Base-by-base conservation (phyloP, 2,888 invertebrate genomes). In the Ashinkailepas kermadecensis region DNA sequence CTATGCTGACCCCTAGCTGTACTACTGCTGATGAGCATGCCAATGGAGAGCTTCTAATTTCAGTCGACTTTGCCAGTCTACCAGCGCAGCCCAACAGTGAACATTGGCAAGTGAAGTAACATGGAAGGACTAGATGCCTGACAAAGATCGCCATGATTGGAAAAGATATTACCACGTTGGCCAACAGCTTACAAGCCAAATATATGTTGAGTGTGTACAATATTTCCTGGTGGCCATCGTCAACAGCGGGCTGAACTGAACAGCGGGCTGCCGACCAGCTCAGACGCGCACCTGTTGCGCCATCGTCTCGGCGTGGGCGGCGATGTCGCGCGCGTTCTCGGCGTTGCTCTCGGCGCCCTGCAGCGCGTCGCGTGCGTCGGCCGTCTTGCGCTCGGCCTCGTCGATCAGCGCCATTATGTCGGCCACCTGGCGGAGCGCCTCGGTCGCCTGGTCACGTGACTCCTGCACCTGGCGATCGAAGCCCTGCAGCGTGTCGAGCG, bases 401-500 rank as follows among this genome's bases (percentile, higher is more conserved):
- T 88, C 86, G 65, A 96, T 92, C 83, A 91, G 88, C 82, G 89
- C 87, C 86, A 93, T 91, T 82, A 98, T 96, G 83, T 91, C 91
- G 0, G 92, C 91, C 25, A 97, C 92, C 83, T 92, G 91, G 83
- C 90, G 87, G 21, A 96, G 88, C 0, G 97, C 95, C 83, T 93
- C 90, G 78, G 92, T 90, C 0, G 98, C 97, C 84, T 92, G 92
- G 80, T 92, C 90, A 82, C 94, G 93, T 83, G 95, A 96, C 84
- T 93, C 92, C 84, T 94, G 92, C 0, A 97, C 96, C 88, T 95
- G 92, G 82, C 93, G 91, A 87, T 97, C 95, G 89, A 98, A 99
- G 86, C 93, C 94, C 94, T 91, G 90, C 39, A 95, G 88, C 54
- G 93, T 94, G 84, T 92, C 90, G 83, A 93, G 91, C 0, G 95